Evolutionary conservation across 2,113 vertebrate genomes (phyloP), one percentile per base, ranked within the genome.

Genomic region (Cyphomyrus plagiostoma): DNA sequence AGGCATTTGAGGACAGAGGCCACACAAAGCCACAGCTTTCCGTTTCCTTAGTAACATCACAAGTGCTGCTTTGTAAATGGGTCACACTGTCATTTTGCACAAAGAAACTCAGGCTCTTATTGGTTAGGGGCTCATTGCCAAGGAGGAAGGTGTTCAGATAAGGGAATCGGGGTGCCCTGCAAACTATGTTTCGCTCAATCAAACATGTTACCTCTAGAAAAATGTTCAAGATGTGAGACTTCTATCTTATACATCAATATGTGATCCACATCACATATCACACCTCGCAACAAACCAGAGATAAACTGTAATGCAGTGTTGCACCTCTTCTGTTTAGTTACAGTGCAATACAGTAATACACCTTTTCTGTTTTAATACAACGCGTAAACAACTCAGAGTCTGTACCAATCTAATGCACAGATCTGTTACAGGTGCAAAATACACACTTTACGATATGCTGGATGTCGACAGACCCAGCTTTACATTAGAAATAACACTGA

Each of bases 11-110:
- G 48, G 7, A 15, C 26, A 53, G 17, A 89, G 48, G 15, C 26
- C 26, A 53, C 48, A 30, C 85, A 53, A n/a, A 30, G 13, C 11
- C 50, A 35, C 30, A 17, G 7, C 13, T 26, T 53, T 53, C 49
- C 5, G 50, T 87, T 87, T 87, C 50, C 85, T 87, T 87, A 39
- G 85, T 10, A 87, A 87, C 85, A 53, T 87, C 85, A 87, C 50
- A 87, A 35, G 30, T 5, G 17, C 85, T 21, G 85, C 49, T 87
- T 53, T 87, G 15, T 35, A 26, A 87, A 87, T 48, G 26, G 48
- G 15, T 30, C 49, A 35, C 17, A 35, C 48, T 35, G 48, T 15
- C 11, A 53, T 23, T 52, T 86, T 52, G 11, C 10, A 30, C 52
- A n/a, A 86, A 30, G n/a, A 53, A 86, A 86, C n/a, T 56, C 49